A percentile compares a stretch with the other conserved stretches of the same genome.
These are phyloP conservation scores for Euborellia annulipes DNA, from an alignment of 1,140 invertebrate species.

Conservation along the genomic window DNA sequence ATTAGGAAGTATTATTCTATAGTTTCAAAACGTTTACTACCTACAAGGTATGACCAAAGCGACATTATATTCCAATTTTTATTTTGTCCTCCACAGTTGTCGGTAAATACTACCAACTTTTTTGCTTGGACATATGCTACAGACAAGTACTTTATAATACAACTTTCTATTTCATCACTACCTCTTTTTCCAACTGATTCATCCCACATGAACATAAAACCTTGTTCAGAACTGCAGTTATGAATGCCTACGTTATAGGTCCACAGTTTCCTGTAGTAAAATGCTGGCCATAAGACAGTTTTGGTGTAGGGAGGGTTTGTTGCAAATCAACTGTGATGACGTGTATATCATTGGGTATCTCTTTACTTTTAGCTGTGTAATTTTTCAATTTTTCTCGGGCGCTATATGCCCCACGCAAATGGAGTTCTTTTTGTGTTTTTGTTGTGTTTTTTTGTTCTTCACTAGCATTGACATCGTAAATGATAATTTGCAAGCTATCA, in stretches of 20 bases:
- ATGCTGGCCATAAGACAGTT: conserved; percentile 6
- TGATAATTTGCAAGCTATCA: conserved; percentile 1
- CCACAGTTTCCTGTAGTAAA: conserved; percentile 13
- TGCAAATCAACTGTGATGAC: conserved; percentile 9
- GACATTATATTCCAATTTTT: conserved; percentile 10
- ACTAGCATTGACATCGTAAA: background rate
- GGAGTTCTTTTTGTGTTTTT: conserved; percentile 3
- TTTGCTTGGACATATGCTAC: background rate
- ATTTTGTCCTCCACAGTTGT: conserved; percentile 14
- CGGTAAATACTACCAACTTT: conserved; percentile 5
- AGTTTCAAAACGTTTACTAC: conserved; percentile 10
- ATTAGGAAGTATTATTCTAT: conserved; percentile 13
- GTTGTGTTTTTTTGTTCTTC: background rate
- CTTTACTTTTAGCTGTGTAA: background rate
- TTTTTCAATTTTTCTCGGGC: conserved; percentile 1
- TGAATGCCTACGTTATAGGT: conserved; percentile 10
- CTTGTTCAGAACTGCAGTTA: conserved; percentile 3
- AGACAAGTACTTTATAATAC: conserved; percentile 9
- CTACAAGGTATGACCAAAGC: conserved; percentile 6
- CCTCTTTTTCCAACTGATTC: conserved; percentile 11
- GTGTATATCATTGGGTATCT: background rate
- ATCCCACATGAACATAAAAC: conserved; percentile 12
- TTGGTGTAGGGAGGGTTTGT: conserved; percentile 8
- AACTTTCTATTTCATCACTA: conserved; percentile 10
- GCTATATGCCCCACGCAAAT: background rate